Evolutionary conservation across 2,797 vertebrate genomes (phyloP), one percentile per base, ranked within the genome.

Genomic region (Diplodus puntazzo): DNA sequence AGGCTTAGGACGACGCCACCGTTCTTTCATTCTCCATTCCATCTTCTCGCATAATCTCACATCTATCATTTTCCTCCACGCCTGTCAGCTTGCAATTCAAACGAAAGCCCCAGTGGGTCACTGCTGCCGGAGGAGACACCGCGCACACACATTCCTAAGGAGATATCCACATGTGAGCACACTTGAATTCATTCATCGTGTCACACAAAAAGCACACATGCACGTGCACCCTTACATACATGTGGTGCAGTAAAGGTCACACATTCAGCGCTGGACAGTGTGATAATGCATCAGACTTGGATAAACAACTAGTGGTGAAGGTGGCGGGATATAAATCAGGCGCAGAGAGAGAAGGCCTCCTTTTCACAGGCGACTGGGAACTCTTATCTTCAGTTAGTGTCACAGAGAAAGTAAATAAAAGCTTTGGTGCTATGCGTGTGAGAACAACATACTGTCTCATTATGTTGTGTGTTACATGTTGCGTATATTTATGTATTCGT

Each of bases 301-400:
- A 92, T 91, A 92, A 93, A 90, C 85, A 90, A 82, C 83, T 54
- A n/a, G 74, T 77, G 75, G 82, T 52, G 77, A 82, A 77, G 25
- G 59, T 81, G 79, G 79, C 88, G 82, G 91, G 83, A 79, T 86
- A 93, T 92, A 91, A 93, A 93, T 93, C 92, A 93, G 90, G 81
- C n/a, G 66, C 64, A 61, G 54, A 49, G 46, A 74, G 67, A 79
- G 79, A 89, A 52, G 81, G 78, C 30, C 68, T 69, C 52, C 50
- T 75, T 82, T 85, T 50, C 76, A 68, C 69, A 52, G 81, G 79
- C 81, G 69, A 79, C 63, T n/a, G 65, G 84, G 74, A 74, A 78
- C 77, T 83, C 87, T 92, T 92, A 94, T 94, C 90, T 89, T 4
- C 64, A 80, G 82, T 75, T 74, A 43, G 74, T 87, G 89, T 91